A percentile compares a stretch with the other conserved stretches of the same genome.
These are phyloP conservation scores for Spicauda simplicius DNA, from an alignment of 2,888 invertebrate species.

Conservation along the genomic window DNA sequence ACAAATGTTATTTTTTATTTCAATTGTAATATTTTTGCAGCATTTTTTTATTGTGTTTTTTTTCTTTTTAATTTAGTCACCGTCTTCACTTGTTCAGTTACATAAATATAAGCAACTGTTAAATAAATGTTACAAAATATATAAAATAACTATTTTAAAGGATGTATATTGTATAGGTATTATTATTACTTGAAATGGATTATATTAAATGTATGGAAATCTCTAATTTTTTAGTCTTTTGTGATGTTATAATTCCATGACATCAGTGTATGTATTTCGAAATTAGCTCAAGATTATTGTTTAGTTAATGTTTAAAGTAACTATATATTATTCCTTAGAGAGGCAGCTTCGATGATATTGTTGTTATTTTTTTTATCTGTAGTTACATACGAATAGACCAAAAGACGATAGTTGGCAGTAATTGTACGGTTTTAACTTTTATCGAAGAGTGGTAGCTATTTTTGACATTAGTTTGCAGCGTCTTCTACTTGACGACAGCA, in stretches of 20 bases:
- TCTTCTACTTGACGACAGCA: neutral
- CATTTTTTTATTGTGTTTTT: conserved; percentile 9
- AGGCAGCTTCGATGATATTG: conserved; percentile 1
- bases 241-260: conserved; percentile 24
- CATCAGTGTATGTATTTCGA: conserved; percentile 14
- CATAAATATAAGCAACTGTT: conserved; percentile 14
- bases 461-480: neutral
- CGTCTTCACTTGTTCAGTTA: conserved; percentile 11
- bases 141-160: conserved; percentile 12
- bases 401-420: neutral
- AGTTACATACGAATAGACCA: neutral
- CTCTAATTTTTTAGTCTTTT: conserved; percentile 19
- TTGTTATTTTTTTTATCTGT: neutral
- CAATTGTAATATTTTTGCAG: conserved; percentile 31
- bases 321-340: neutral
- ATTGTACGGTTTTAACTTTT: too few species aligned
- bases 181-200: conserved; percentile 3
- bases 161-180: conserved; percentile 9
- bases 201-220: conserved; percentile 17
- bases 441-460: neutral
- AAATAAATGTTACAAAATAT: conserved; percentile 18
- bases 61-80: conserved; percentile 13
- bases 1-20: conserved; percentile 27
- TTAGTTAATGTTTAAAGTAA: neutral
- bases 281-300: conserved; percentile 23